Evolutionary conservation across 2,888 invertebrate genomes (phyloP).

Genomic region (Monoplex corrugatus): DNA sequence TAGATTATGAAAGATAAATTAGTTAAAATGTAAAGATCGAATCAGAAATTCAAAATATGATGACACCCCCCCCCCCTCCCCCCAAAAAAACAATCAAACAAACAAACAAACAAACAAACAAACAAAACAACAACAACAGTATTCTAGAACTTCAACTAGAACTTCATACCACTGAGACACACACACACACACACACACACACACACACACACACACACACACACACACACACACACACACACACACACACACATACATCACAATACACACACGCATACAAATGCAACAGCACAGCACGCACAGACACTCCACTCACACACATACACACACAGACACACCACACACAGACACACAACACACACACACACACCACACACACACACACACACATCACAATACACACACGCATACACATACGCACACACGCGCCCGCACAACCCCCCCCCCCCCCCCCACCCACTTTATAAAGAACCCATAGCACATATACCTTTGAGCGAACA

Average conservation of each 20-base stretch:
- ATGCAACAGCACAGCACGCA: too few species aligned
- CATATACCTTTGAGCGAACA: too few species aligned
- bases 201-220: neutral
- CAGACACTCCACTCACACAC: neutral
- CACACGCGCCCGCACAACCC: neutral
- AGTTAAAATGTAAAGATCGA: too few species aligned
- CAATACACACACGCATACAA: too few species aligned
- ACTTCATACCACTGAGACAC: too few species aligned
- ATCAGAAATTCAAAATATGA: too few species aligned
- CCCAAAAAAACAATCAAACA: too few species aligned
- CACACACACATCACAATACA: too few species aligned
- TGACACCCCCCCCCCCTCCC: neutral
- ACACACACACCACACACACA: neutral
- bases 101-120: neutral
- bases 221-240: too few species aligned
- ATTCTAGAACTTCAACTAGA: too few species aligned
- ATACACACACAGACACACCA: too few species aligned
- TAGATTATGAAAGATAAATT: too few species aligned
- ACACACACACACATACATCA: neutral
- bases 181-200: neutral
- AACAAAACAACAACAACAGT: neutral
- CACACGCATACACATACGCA: neutral
- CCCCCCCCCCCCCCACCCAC: neutral
- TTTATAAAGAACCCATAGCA: neutral
- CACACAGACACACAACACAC: neutral